Conservation (phyloP, 2,888 invertebrate genomes). For the Cerceris rybyensis region DNA sequence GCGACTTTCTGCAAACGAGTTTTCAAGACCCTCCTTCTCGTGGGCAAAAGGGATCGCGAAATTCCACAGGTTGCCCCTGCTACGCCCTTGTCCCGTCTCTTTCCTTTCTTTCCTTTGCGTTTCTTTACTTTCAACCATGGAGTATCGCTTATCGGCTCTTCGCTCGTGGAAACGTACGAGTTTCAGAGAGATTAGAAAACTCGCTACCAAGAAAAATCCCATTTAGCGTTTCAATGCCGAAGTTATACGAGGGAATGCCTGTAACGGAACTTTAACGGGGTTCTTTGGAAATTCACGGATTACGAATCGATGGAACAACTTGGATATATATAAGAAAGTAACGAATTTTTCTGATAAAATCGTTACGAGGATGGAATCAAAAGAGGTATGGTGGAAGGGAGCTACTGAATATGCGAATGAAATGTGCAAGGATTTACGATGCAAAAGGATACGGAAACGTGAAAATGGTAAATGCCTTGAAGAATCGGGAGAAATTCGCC, state of each 20-base stretch:
- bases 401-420: neutral
- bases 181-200: slow-evolving; percentile 39
- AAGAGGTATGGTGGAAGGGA: neutral
- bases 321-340: neutral
- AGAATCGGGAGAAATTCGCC: slow-evolving; percentile 31
- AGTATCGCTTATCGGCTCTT: slow-evolving; percentile 26
- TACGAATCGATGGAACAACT: neutral
- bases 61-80: slow-evolving; percentile 70
- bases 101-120: neutral
- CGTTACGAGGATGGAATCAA: too few relatives aligned
- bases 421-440: neutral
- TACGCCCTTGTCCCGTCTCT: slow-evolving; percentile 29
- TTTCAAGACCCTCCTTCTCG: slow-evolving; percentile 55
- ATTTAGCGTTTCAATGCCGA: slow-evolving; percentile 28
- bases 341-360: neutral
- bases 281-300: neutral
- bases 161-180: slow-evolving; percentile 25
- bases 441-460: neutral
- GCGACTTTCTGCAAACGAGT: slow-evolving; percentile 62
- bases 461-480: slow-evolving; percentile 6
- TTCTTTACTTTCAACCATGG: slow-evolving; percentile 19
- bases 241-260: slow-evolving; percentile 20
- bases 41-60: slow-evolving; percentile 59
- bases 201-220: slow-evolving; percentile 37
- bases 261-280: slow-evolving; percentile 1